Conservation (phyloP, 2,888 invertebrate genomes). For the Meloe dianella region DNA sequence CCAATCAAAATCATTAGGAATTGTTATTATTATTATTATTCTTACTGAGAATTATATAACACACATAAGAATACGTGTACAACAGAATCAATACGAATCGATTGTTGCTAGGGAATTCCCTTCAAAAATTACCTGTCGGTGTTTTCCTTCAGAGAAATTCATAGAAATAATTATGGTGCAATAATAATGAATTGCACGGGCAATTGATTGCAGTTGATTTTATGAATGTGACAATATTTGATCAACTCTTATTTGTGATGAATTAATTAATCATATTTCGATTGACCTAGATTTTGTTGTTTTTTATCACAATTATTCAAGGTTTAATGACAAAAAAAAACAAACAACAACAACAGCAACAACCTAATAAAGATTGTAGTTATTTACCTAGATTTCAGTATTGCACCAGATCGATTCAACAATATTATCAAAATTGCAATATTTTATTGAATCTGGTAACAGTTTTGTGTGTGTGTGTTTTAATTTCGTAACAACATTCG, state of each 20-base stretch:
- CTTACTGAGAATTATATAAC: not conserved
- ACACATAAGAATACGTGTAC: not conserved
- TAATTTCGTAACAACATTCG: not conserved
- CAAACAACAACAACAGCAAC: too few species aligned
- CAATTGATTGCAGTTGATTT: too few species aligned
- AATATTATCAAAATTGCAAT: too few species aligned
- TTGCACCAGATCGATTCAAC: not conserved
- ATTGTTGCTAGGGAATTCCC: constrained; percentile 4
- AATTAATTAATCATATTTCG: too few species aligned
- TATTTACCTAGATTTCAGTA: not conserved
- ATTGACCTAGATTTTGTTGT: too few species aligned
- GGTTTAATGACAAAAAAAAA: too few species aligned
- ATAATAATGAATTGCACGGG: not conserved
- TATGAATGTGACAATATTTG: too few species aligned
- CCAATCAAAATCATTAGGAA: not conserved
- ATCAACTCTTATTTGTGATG: too few species aligned
- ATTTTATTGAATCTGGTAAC: not conserved
- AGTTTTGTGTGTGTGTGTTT: not conserved
- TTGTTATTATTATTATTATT: not conserved
- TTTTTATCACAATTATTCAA: too few species aligned
- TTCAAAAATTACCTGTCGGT: not conserved
- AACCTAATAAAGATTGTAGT: too few species aligned
- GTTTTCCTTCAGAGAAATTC: not conserved
- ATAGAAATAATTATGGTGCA: not conserved
- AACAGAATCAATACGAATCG: not conserved